Conservation (phyloP, 2,888 invertebrate genomes). For the Drosophila affinis region DNA sequence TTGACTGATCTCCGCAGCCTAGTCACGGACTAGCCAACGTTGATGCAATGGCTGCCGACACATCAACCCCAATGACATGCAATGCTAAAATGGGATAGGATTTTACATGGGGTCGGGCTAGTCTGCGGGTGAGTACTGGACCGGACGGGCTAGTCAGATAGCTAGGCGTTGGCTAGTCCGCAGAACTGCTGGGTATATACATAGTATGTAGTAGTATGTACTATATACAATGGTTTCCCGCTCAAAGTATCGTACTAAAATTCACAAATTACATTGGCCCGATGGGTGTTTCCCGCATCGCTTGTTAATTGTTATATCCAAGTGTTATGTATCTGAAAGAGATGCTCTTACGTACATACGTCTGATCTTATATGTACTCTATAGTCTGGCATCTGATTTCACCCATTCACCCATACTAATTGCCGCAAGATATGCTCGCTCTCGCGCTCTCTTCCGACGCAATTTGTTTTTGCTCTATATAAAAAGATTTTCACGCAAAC, state of each 20-base stretch:
- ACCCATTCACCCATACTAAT: slow-evolving; percentile 15
- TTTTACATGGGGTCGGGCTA: too few species aligned
- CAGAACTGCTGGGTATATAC: too few species aligned
- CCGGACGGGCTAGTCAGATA: too few species aligned
- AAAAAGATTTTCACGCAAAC: slow-evolving; percentile 15
- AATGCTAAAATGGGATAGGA: too few species aligned
- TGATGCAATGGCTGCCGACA: too few species aligned
- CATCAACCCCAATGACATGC: too few species aligned
- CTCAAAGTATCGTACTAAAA: slow-evolving; percentile 27
- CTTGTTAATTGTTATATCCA: background rate
- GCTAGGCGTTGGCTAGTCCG: too few species aligned
- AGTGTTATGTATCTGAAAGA: background rate
- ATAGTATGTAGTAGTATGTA: background rate
- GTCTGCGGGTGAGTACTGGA: too few species aligned
- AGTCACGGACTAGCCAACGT: too few species aligned
- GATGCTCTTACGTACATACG: background rate
- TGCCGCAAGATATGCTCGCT: slow-evolving; percentile 27
- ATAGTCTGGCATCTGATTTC: slow-evolving; percentile 10
- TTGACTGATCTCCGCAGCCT: too few species aligned
- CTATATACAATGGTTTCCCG: too few species aligned
- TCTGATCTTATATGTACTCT: background rate
- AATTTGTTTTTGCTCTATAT: slow-evolving; percentile 1
- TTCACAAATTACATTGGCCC: slow-evolving; percentile 41
- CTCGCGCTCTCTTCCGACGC: background rate
- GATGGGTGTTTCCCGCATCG: background rate